Conservation (phyloP, 30 jellyfish, hydroid and myxozoan genomes). For the Chrysaora quinquecirrha region DNA sequence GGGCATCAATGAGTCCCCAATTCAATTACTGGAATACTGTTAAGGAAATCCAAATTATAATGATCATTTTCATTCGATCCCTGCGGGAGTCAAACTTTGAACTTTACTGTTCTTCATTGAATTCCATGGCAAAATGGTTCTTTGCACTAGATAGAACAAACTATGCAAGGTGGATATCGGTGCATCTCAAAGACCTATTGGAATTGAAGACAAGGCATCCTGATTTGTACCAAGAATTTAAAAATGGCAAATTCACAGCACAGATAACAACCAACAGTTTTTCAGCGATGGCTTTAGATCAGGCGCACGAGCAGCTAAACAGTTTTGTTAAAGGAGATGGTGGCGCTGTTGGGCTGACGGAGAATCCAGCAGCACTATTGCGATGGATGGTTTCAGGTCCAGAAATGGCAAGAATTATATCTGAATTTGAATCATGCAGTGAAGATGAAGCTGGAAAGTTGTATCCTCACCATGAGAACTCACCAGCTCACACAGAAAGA, state of each 20-base stretch:
- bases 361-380: slow-evolving; percentile 27
- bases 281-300: slow-evolving; percentile 47
- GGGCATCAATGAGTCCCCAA: slow-evolving; percentile 1
- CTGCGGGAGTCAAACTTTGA: background rate
- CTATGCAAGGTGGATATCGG: slow-evolving; percentile 23
- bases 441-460: background rate
- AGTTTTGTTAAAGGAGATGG: slow-evolving; percentile 23
- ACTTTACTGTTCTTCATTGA: background rate
- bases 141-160: slow-evolving; percentile 18
- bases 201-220: background rate
- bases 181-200: slow-evolving; percentile 17
- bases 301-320: slow-evolving; percentile 36
- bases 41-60: background rate
- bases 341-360: slow-evolving; percentile 44
- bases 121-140: background rate
- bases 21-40: slow-evolving; percentile 12
- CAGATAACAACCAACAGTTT: slow-evolving; percentile 15
- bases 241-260: slow-evolving; percentile 30
- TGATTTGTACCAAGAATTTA: slow-evolving; percentile 12
- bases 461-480: slow-evolving; percentile 40
- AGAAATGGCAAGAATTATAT: slow-evolving; percentile 27
- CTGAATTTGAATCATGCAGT: slow-evolving; percentile 31
- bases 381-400: slow-evolving; percentile 55
- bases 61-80: background rate
- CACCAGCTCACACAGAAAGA: slow-evolving; percentile 7